These are phyloP conservation scores for Agapornis roseicollis DNA, from an alignment of 2,113 vertebrate genomes.

Conservation along the genomic window DNA sequence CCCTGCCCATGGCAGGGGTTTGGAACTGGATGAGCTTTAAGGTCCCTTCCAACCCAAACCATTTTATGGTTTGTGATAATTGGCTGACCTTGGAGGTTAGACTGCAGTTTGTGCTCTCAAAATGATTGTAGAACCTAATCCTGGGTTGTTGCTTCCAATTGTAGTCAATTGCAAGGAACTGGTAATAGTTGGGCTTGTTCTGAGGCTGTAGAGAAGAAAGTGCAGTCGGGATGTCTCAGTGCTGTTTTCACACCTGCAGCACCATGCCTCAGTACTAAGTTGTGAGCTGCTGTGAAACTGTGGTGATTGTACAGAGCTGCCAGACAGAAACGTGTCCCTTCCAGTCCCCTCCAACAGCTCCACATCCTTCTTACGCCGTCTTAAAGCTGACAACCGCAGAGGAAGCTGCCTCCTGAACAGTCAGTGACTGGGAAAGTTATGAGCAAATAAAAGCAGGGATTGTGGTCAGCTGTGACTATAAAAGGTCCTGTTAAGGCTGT, in stretches of 20 bases:
- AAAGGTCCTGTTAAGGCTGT: not conserved
- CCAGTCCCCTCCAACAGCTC: not conserved
- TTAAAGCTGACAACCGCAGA: not conserved
- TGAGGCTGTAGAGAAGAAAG: not conserved
- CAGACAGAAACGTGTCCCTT: not conserved
- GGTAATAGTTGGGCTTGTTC: not conserved
- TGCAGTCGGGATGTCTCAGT: rapidly evolving
- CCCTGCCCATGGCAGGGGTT: no score
- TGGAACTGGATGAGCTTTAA: no score
- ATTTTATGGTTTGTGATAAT: not conserved
- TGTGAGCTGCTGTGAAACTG: not conserved
- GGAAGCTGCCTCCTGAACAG: not conserved
- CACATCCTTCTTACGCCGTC: not conserved
- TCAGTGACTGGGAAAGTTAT: not conserved
- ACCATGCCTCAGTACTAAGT: not conserved
- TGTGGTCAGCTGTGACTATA: rapidly evolving
- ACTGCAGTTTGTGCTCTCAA: not conserved
- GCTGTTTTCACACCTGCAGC: not conserved
- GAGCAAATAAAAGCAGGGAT: not conserved
- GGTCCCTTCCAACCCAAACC: no score
- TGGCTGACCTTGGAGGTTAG: not conserved
- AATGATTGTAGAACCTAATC: rapidly evolving
- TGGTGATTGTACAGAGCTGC: not conserved
- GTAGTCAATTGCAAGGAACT: no score
- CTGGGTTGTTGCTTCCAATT: no score